These are phyloP conservation scores for Lysandra bellargus DNA, from an alignment of 2,888 invertebrate species.

Conservation along the genomic window DNA sequence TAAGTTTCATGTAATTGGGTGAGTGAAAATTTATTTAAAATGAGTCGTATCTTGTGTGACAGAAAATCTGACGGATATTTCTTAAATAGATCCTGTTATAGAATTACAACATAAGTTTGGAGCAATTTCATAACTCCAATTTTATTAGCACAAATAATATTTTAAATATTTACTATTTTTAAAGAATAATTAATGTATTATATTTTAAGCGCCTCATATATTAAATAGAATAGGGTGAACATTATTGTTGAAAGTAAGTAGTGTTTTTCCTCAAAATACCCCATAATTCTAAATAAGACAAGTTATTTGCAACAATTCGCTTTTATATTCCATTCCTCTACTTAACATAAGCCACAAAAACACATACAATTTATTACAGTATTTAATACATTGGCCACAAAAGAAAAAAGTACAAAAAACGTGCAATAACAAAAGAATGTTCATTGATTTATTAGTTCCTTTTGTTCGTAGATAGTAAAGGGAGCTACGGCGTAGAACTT, in stretches of 20 bases:
- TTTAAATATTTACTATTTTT: no score
- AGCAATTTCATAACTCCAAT: no score
- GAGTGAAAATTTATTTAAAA: background rate
- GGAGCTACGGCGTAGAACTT: slow-evolving; percentile 53
- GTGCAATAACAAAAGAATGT: slow-evolving; percentile 27
- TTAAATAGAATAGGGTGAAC: no score
- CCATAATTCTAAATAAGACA: background rate
- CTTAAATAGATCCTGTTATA: background rate
- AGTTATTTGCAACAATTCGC: background rate
- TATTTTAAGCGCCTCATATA: no score
- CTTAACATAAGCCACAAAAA: background rate
- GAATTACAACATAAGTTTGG: background rate
- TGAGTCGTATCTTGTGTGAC: background rate
- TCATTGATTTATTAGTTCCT: slow-evolving; percentile 30
- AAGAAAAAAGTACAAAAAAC: slow-evolving; percentile 21
- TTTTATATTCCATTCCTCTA: background rate
- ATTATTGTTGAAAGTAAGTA: no score
- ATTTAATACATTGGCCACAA: background rate
- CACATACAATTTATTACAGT: slow-evolving; percentile 10
- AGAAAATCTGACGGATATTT: background rate
- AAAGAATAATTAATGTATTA: no score
- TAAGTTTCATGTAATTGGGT: background rate
- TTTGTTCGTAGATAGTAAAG: slow-evolving; percentile 40
- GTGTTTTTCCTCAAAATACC: background rate
- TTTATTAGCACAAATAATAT: no score